Evolutionary conservation across 2,113 vertebrate species (phyloP), one percentile per base, ranked within the genome.

Genomic region (Chelonoidis abingdonii): DNA sequence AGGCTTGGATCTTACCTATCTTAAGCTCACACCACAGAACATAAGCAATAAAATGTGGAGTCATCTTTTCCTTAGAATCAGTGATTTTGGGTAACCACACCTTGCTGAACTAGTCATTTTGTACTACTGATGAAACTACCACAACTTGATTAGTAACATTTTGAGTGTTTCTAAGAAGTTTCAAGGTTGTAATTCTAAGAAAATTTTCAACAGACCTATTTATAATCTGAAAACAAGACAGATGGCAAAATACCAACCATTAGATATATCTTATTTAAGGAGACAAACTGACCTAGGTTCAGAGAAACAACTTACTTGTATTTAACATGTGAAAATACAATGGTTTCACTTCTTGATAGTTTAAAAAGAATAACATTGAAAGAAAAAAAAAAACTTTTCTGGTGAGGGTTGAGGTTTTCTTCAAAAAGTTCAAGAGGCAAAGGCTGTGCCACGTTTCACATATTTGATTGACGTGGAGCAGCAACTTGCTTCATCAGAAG

Each of bases 121-220:
- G 17, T 54, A 38, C 2, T 11, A 53, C 93, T 62, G 83, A 95
- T 84, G 89, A 95, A 91, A 90, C 57, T 19, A 84, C 83, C 88
- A 92, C 80, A 93, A 47, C 54, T 62, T 94, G 53, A 31, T 85
- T 85, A 95, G 82, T 90, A 97, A 87, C 85, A 59, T 91, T 83
- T 88, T 69, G 80, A 93, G n/a, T 54, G 72, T 83, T 95, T 97
- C 92, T 85, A 94, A 96, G 95, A 96, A 95, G 93, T 53, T 92
- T 95, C 89, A 86, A 93, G 19, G 75, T 82, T 65, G 84, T 76
- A 79, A 53, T 96, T 97, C 94, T 95, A 72, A 96, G 90, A 94
- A 96, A 41, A 83, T 52, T 84, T 69, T 94, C 78, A 49, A 95
- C 31, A 93, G 38, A 50, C 79, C 53, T 72, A 57, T 6, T 82